These are phyloP conservation scores for Dione vanillae DNA, from an alignment of 2,888 invertebrate genomes.

Conservation along the genomic window DNA sequence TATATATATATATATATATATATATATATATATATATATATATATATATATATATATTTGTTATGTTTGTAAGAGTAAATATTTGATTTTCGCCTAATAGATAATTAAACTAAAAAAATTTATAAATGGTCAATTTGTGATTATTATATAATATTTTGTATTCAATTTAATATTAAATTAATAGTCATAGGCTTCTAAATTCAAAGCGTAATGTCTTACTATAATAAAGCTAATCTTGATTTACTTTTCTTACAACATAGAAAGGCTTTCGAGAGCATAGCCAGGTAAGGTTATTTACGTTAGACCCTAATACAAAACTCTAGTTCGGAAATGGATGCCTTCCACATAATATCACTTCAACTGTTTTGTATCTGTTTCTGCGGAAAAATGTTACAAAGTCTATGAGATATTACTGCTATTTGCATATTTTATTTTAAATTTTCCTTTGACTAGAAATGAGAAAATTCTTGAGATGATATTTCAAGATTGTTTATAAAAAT, in stretches of 20 bases:
- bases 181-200: neutral
- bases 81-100: no score
- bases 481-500: neutral
- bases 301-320: slow-evolving; percentile 35
- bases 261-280: slow-evolving; percentile 39
- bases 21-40: no score
- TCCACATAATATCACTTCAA: slow-evolving; percentile 35
- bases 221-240: slow-evolving; percentile 20
- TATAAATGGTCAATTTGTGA: no score
- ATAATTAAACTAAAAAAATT: no score
- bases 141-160: no score
- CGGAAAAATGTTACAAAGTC: neutral
- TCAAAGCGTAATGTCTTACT: neutral
- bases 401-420: neutral
- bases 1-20: no score
- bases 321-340: slow-evolving; percentile 36
- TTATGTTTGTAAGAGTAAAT: no score
- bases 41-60: no score
- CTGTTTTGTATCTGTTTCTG: slow-evolving; percentile 19
- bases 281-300: slow-evolving; percentile 39
- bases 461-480: slow-evolving; percentile 2
- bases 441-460: slow-evolving; percentile 7
- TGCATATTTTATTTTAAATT: neutral
- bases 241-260: slow-evolving; percentile 29
- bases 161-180: neutral